Evolutionary conservation across 2,113 vertebrate species (phyloP).

Genomic region (Speoplatyrhinus poulsoni): DNA sequence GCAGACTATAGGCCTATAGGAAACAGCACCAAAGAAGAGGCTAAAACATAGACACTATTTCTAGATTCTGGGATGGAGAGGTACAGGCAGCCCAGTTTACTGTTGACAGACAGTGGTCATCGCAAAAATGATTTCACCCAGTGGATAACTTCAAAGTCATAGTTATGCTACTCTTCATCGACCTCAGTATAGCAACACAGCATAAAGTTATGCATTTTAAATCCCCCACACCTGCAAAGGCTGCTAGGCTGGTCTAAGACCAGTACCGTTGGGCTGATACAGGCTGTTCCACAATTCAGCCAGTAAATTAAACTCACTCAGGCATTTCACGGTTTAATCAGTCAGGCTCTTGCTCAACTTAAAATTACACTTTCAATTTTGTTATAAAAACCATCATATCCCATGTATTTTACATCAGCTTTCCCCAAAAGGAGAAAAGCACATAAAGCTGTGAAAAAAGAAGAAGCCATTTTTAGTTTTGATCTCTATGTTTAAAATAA

Average conservation of each 20-base stretch:
- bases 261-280: slow-evolving; percentile 26
- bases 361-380: slow-evolving; percentile 57
- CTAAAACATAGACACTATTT: slow-evolving; percentile 11
- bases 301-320: slow-evolving; percentile 49
- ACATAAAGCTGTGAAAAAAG: background rate
- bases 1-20: slow-evolving; percentile 18
- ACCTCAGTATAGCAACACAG: background rate
- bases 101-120: too few species aligned
- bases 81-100: background rate
- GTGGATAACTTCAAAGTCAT: background rate
- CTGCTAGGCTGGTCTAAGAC: slow-evolving; percentile 34
- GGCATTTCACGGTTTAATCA: slow-evolving; percentile 56
- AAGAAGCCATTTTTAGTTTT: background rate
- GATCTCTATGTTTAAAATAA: slow-evolving; percentile 24
- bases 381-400: slow-evolving; percentile 49
- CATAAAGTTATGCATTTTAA: background rate
- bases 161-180: background rate
- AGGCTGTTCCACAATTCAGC: slow-evolving; percentile 40
- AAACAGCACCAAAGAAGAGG: background rate
- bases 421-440: background rate
- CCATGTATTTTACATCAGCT: slow-evolving; percentile 29
- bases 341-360: slow-evolving; percentile 19
- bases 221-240: background rate
- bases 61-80: slow-evolving; percentile 31
- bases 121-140: background rate